Percentiles rank a stretch among this genome's conserved stretches.
Conservation (phyloP, 1,140 invertebrate species). For the Cyrtorhinus lividipennis region DNA sequence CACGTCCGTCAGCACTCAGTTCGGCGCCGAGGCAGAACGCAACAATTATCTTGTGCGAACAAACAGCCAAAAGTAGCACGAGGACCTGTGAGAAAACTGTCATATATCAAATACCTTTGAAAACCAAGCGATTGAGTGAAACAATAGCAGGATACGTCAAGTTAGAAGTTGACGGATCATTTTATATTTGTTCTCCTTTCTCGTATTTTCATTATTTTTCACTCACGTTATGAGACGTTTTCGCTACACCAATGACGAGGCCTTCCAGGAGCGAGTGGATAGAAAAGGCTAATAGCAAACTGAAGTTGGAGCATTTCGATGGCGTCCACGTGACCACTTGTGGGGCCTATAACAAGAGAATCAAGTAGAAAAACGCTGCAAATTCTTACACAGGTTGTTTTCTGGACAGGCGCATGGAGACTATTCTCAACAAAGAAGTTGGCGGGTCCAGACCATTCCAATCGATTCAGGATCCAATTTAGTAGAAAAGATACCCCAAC, state of each 20-base stretch:
- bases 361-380: no score
- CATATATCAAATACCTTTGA: slow-evolving; percentile 25
- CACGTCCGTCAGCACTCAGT: slow-evolving; percentile 34
- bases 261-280: slow-evolving; percentile 68
- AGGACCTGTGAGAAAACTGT: no score
- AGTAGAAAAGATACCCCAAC: no score
- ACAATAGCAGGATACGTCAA: not conserved
- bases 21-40: slow-evolving; percentile 61
- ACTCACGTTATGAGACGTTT: slow-evolving; percentile 41
- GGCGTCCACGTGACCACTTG: no score
- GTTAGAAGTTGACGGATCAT: not conserved
- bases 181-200: no score
- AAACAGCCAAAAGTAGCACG: slow-evolving; percentile 50
- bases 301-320: slow-evolving; percentile 24
- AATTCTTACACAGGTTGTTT: no score
- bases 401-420: no score
- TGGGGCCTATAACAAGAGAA: no score
- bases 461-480: no score
- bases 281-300: slow-evolving; percentile 52
- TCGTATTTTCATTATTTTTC: no score
- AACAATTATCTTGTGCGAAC: slow-evolving; percentile 63
- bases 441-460: no score
- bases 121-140: not conserved
- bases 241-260: slow-evolving; percentile 63
- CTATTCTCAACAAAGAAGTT: no score